Conservation (phyloP, 2,888 invertebrate genomes). For the Tachystola acroxantha region DNA sequence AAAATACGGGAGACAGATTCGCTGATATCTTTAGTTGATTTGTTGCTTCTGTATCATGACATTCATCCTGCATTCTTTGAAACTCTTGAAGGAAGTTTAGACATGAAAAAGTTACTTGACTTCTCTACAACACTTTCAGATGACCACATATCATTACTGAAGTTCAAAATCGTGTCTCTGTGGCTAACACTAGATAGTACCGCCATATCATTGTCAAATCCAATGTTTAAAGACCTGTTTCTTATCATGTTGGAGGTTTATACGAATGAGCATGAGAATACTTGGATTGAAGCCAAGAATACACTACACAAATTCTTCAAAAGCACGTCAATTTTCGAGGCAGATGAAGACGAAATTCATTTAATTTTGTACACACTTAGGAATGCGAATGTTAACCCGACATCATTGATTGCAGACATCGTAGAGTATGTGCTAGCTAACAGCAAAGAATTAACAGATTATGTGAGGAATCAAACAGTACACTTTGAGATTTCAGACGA, state of each 20-base stretch:
- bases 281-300: conserved; percentile 72
- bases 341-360: conserved; percentile 81
- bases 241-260: conserved; percentile 78
- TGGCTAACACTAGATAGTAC: conserved; percentile 68
- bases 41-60: conserved; percentile 60
- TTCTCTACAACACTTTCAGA: conserved; percentile 42
- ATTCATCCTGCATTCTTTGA: conserved; percentile 64
- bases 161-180: conserved; percentile 66
- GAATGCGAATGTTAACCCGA: conserved; percentile 46
- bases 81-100: conserved; percentile 59
- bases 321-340: conserved; percentile 81
- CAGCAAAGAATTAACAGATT: conserved; percentile 42
- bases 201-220: conserved; percentile 68
- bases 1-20: conserved; percentile 45
- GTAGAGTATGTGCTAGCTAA: conserved; percentile 56
- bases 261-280: conserved; percentile 44
- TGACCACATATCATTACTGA: conserved; percentile 46
- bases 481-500: conserved; percentile 57
- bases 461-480: conserved; percentile 50
- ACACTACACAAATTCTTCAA: conserved; percentile 78
- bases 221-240: conserved; percentile 75
- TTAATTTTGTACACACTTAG: conserved; percentile 79
- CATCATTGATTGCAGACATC: conserved; percentile 50
- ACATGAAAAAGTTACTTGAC: conserved; percentile 61
- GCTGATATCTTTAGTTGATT: conserved; percentile 51